A percentile compares a stretch with the other conserved stretches of the same genome.
These are phyloP conservation scores for Gnathonemus longibarbis DNA, from an alignment of 2,113 vertebrate species.

Conservation along the genomic window DNA sequence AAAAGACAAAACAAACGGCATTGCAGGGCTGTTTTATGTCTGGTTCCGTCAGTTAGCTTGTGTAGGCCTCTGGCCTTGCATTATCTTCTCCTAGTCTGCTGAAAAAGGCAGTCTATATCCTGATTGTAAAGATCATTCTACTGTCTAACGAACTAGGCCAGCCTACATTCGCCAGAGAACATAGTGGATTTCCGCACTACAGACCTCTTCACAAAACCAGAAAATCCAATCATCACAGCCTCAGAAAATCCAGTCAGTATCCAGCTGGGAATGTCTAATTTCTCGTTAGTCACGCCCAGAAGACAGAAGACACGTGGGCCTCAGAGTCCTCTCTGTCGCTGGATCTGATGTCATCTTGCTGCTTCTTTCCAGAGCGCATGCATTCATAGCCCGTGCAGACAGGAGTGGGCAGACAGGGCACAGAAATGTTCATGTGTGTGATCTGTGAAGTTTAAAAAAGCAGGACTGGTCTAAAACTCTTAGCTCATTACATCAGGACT, in stretches of 20 bases:
- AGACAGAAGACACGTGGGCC: neutral
- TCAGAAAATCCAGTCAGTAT: neutral
- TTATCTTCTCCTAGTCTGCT: neutral
- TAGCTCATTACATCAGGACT: too few relatives aligned
- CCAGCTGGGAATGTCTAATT: neutral
- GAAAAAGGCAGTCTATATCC: neutral
- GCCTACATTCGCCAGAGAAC: neutral
- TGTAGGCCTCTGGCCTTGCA: conserved; percentile 20
- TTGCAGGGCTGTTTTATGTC: neutral
- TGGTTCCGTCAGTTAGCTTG: neutral
- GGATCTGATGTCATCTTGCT: too few relatives aligned
- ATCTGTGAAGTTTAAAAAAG: neutral
- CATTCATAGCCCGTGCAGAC: neutral
- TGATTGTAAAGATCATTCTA: neutral
- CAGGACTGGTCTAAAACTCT: neutral
- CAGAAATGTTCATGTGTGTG: neutral
- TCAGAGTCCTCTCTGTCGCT: neutral
- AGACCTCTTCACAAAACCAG: conserved; percentile 4
- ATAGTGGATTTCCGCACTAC: neutral
- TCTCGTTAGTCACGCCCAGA: neutral
- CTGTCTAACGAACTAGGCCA: neutral
- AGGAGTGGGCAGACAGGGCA: neutral
- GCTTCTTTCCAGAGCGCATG: neutral
- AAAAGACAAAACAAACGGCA: neutral
- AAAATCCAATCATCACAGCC: conserved; percentile 2